These are phyloP conservation scores for Chiroxiphia lanceolata DNA, from an alignment of 2,797 vertebrate genomes.

Conservation along the genomic window DNA sequence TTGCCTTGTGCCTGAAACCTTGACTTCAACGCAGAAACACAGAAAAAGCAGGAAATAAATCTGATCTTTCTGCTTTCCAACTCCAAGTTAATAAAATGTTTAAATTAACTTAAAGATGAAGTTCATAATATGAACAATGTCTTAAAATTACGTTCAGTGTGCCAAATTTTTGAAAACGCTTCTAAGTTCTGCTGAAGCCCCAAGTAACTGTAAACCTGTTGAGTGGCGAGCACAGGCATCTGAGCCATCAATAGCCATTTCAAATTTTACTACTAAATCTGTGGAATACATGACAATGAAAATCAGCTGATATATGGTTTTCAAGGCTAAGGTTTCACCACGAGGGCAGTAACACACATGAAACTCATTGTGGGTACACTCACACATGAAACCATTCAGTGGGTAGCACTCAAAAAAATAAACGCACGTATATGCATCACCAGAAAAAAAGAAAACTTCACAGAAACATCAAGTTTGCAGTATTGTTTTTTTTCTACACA, in stretches of 20 bases:
- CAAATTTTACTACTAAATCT: neutral
- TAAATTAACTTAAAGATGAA: neutral
- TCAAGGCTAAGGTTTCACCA: neutral
- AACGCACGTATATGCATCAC: neutral
- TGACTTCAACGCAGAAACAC: neutral
- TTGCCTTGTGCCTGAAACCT: conserved; percentile 30
- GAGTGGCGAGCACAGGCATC: neutral
- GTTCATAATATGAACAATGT: neutral
- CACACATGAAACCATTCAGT: neutral
- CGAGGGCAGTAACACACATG: neutral
- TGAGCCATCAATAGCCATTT: neutral
- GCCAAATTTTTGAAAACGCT: neutral
- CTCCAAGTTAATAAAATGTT: neutral
- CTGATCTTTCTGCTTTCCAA: neutral
- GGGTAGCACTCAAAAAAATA: neutral
- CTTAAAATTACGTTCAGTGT: neutral
- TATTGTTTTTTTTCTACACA: neutral
- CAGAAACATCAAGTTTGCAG: neutral
- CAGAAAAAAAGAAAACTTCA: neutral
- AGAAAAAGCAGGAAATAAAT: conserved; percentile 25
- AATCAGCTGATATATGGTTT: neutral
- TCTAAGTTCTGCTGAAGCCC: neutral
- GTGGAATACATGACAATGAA: neutral
- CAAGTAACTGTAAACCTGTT: neutral
- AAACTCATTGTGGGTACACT: no score